Evolutionary conservation across 2,888 invertebrate species (phyloP).

Genomic region (Celastrina argiolus): DNA sequence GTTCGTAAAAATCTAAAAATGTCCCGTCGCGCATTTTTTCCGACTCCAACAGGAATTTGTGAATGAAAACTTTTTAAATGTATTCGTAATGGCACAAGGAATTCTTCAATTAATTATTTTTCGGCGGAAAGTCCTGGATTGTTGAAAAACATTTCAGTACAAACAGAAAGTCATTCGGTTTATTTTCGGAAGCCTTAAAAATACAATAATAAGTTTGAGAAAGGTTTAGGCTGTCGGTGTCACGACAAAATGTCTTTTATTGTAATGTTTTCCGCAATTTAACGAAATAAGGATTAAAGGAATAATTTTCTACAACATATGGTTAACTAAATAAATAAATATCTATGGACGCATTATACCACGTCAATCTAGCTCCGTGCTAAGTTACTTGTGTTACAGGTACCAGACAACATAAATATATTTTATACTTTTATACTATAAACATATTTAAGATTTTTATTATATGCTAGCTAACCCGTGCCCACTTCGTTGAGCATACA

Average conservation of each 20-base stretch:
- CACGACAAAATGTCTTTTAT: background rate
- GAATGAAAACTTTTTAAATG: background rate
- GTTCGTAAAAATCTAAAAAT: background rate
- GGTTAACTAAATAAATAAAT: no score
- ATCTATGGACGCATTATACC: no score
- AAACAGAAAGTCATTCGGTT: background rate
- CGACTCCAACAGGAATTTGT: background rate
- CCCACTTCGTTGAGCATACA: no score
- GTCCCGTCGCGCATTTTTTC: background rate
- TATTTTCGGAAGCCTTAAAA: background rate
- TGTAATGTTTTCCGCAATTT: no score
- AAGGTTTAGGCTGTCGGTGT: background rate
- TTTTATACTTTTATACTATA: no score
- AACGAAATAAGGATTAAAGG: no score
- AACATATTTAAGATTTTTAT: no score
- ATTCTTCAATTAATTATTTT: constrained; percentile 11
- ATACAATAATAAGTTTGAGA: background rate
- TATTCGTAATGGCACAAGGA: background rate
- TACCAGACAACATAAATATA: no score
- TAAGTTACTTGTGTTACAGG: no score
- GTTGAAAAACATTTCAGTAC: background rate
- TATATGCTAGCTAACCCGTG: no score
- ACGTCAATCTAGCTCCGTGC: no score
- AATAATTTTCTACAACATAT: no score
- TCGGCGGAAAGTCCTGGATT: background rate